A percentile compares a stretch with the other conserved stretches of the same genome.
These are phyloP conservation scores for Peromyscus eremicus DNA, from an alignment of 2,797 vertebrate genomes.

Conservation along the genomic window DNA sequence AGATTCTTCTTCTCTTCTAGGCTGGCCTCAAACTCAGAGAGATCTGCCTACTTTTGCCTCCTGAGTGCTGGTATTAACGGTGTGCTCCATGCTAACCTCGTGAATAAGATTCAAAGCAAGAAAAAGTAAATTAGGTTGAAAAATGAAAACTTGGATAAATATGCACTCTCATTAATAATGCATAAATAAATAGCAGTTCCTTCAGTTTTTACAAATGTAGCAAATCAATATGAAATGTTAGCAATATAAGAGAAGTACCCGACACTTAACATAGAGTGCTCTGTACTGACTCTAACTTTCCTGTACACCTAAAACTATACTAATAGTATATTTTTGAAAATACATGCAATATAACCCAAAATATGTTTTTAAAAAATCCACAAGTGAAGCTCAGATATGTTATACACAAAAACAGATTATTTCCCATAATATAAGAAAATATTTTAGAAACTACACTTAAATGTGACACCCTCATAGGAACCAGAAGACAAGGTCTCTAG, in stretches of 20 bases:
- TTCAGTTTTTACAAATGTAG: background rate
- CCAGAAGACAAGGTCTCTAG: background rate
- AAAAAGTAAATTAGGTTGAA: background rate
- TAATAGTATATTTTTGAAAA: background rate
- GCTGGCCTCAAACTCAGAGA: background rate
- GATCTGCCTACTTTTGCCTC: background rate
- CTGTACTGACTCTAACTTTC: background rate
- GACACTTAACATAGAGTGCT: background rate
- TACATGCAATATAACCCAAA: background rate
- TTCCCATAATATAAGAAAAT: background rate
- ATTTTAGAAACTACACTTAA: background rate
- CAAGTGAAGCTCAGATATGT: background rate
- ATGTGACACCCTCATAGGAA: background rate
- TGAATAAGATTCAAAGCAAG: background rate
- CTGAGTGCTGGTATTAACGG: background rate
- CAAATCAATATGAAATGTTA: background rate
- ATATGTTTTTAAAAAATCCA: background rate
- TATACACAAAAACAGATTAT: background rate
- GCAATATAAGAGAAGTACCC: background rate
- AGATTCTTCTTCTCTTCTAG: background rate
- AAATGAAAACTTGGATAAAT: background rate
- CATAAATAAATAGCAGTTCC: background rate
- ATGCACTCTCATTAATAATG: background rate
- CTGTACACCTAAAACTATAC: background rate
- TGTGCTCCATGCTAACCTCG: background rate